phyloP scores from a whole-genome alignment of 2,113 vertebrate species.

The Atractosteus spatula region DNA sequence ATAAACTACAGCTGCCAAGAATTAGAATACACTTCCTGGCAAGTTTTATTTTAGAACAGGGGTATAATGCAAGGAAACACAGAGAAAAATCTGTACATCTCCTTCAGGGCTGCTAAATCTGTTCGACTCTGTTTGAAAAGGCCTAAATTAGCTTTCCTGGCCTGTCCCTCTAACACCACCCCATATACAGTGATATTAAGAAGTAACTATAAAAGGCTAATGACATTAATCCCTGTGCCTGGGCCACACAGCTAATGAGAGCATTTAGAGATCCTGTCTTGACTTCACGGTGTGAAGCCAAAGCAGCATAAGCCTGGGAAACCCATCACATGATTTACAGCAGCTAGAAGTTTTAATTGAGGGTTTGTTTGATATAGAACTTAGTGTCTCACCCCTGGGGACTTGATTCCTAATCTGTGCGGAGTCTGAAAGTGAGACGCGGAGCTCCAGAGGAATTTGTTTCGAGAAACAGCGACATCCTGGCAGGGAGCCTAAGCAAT shows the following conservation, averaged over 20 bases:
- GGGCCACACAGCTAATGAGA: slow-evolving; percentile 29
- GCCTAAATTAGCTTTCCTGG: not conserved
- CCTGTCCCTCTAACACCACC: not conserved
- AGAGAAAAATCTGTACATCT: not conserved
- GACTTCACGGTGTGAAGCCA: slow-evolving; percentile 8
- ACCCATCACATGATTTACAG: slow-evolving; percentile 24
- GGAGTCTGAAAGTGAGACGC: not conserved
- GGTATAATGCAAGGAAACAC: not conserved
- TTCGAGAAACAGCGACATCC: too few species aligned
- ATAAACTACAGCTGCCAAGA: not conserved
- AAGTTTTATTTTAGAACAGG: not conserved
- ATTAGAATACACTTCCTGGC: not conserved
- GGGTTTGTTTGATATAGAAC: slow-evolving; percentile 19
- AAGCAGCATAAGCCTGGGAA: slow-evolving; percentile 26
- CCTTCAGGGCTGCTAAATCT: not conserved
- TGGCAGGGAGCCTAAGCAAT: too few species aligned
- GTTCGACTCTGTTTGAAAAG: not conserved
- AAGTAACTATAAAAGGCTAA: slow-evolving; percentile 21
- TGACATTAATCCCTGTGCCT: slow-evolving; percentile 33
- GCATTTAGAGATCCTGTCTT: slow-evolving; percentile 17
- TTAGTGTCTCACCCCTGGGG: not conserved
- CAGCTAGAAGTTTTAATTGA: slow-evolving; percentile 18
- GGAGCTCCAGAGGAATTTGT: too few species aligned
- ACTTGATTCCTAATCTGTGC: not conserved
- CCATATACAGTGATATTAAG: not conserved